These are phyloP conservation scores for Ctena decussata DNA, from an alignment of 2,888 invertebrate genomes.

Conservation along the genomic window DNA sequence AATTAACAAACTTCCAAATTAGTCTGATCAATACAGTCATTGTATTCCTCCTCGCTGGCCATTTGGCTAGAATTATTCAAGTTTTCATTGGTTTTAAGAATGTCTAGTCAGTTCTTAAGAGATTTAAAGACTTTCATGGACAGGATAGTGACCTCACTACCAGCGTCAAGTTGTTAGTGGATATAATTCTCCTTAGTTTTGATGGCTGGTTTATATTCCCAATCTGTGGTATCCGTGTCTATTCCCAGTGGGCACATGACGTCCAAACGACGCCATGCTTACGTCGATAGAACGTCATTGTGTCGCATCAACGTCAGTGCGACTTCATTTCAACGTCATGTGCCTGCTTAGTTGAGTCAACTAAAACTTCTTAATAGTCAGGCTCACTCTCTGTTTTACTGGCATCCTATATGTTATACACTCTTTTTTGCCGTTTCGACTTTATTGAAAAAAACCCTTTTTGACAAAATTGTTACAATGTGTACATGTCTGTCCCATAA, in stretches of 20 bases:
- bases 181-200: conserved; percentile 9
- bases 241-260: no score
- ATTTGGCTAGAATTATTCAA: no score
- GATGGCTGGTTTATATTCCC: conserved; percentile 11
- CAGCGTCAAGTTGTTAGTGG: conserved; percentile 33
- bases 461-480: conserved; percentile 11
- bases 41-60: no score
- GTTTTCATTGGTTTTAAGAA: conserved; percentile 1
- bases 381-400: not conserved
- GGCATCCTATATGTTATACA: not conserved
- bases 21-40: no score
- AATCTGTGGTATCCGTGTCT: not conserved
- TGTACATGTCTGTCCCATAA: conserved; percentile 5
- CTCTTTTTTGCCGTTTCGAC: not conserved
- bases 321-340: no score
- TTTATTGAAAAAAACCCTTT: no score
- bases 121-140: not conserved
- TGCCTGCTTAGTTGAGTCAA: no score
- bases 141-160: conserved; percentile 31
- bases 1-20: no score
- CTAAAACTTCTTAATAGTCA: not conserved
- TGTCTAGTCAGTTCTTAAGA: not conserved
- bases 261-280: no score
- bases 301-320: no score
- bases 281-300: no score